Evolutionary conservation across 2,888 invertebrate genomes (phyloP).

Genomic region (Siphlonurus alternatus): DNA sequence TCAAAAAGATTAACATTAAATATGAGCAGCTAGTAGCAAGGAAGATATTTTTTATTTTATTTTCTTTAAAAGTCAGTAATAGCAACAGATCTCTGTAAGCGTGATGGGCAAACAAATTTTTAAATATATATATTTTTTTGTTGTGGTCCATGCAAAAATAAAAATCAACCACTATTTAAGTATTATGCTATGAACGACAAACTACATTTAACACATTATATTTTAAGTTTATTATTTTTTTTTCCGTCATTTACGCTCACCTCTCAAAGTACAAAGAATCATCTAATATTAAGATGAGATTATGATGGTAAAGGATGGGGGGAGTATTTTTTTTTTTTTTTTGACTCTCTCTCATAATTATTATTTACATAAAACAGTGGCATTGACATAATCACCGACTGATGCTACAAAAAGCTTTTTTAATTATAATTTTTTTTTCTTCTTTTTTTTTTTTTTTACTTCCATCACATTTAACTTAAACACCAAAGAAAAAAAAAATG

Average conservation of each 20-base stretch:
- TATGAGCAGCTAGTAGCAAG: conserved; percentile 9
- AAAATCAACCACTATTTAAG: neutral
- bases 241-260: neutral
- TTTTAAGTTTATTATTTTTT: neutral
- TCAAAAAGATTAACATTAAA: conserved; percentile 9
- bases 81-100: neutral
- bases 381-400: neutral
- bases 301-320: neutral
- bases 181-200: neutral
- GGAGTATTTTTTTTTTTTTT: neutral
- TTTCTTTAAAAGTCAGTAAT: neutral
- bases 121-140: neutral
- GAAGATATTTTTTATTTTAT: conserved; percentile 2
- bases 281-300: neutral
- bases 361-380: neutral
- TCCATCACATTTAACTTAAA: neutral
- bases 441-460: neutral
- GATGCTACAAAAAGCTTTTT: neutral
- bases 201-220: neutral
- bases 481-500: neutral
- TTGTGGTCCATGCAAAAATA: neutral
- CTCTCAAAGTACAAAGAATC: neutral
- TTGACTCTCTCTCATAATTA: neutral
- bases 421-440: neutral
- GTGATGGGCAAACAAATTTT: neutral